Conservation (phyloP, 1,140 invertebrate species). For the Caenorhabditis inopinata region DNA sequence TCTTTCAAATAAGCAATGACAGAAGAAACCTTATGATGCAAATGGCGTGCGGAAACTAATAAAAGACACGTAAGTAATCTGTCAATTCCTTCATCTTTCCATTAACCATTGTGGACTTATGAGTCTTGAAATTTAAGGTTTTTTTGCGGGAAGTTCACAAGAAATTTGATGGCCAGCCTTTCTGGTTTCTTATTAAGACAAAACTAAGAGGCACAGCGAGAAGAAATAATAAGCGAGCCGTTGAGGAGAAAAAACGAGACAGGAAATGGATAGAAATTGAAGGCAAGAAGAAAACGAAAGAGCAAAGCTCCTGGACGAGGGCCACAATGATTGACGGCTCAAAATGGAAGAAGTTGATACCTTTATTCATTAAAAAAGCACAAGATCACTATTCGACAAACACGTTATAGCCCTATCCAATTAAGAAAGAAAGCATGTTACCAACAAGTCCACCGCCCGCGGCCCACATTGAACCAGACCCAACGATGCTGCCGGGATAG, state of each 20-base stretch:
- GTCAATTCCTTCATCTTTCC: background rate
- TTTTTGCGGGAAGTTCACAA: too few relatives aligned
- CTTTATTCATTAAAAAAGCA: background rate
- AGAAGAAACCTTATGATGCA: background rate
- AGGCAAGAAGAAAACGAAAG: background rate
- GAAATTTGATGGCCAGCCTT: constrained; percentile 1
- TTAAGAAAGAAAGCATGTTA: constrained; percentile 12
- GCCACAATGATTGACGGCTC: constrained; percentile 21
- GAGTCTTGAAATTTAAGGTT: too few relatives aligned
- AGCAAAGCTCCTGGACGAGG: background rate
- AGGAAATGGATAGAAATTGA: background rate
- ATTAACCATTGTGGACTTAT: too few relatives aligned
- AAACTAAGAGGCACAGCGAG: background rate
- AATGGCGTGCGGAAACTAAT: constrained; percentile 3
- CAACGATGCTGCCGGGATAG: background rate
- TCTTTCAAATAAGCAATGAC: background rate
- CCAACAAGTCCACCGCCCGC: constrained; percentile 33
- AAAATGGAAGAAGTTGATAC: background rate
- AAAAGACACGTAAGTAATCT: background rate
- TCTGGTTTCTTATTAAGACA: background rate
- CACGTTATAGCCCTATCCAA: constrained; percentile 23
- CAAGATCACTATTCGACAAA: too few relatives aligned
- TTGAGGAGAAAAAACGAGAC: background rate
- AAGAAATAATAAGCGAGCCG: background rate
- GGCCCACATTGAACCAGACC: constrained; percentile 30